Evolutionary conservation across 2,113 vertebrate species (phyloP), one percentile per base, ranked within the genome.

Genomic region (Uria aalge): DNA sequence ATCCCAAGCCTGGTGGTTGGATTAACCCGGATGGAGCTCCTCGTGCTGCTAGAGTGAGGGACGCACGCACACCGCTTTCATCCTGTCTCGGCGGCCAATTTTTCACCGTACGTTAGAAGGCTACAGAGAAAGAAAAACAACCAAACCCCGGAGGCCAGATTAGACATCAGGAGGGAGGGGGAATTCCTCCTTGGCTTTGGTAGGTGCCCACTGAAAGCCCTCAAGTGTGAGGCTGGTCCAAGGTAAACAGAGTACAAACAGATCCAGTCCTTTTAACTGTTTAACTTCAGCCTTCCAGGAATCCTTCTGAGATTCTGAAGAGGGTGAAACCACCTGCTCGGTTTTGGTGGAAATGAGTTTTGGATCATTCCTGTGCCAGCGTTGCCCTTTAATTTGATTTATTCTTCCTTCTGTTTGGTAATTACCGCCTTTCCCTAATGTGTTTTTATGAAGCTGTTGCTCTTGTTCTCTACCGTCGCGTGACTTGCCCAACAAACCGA

Each of bases 111-210:
- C 8, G 12, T 81, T 66, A 14, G 38, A 50, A 41, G 47, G 53
- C 67, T 62, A 6, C 38, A 29, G 50, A 71, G 62, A 69, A 66
- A 66, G 71, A 41, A 43, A 89, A 76, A 22, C 59, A 86, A 43
- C 75, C 36, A 45, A 73, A 67, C 47, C 90, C 76, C 29, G 36
- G 47, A 77, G 94, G 71, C 52, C 71, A 72, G 21, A 50, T 60
- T 6, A 85, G 52, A 60, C 57, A 32, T 23, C 64, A 43, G 63
- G 4, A 0, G 29, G 43, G 81, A 73, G 41, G 85, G 81, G 86
- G 81, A 92, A 86, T 92, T 95, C 86, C 90, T 77, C 53, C 77
- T 90, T 66, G 74, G 81, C 40, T 71, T 66, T 4, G 2, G 24
- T 30, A 45, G 53, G 53, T 85, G 59, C 88, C 60, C 27, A 6